phyloP scores from a whole-genome alignment of 2,797 vertebrate genomes.

The Manis pentadactyla region DNA sequence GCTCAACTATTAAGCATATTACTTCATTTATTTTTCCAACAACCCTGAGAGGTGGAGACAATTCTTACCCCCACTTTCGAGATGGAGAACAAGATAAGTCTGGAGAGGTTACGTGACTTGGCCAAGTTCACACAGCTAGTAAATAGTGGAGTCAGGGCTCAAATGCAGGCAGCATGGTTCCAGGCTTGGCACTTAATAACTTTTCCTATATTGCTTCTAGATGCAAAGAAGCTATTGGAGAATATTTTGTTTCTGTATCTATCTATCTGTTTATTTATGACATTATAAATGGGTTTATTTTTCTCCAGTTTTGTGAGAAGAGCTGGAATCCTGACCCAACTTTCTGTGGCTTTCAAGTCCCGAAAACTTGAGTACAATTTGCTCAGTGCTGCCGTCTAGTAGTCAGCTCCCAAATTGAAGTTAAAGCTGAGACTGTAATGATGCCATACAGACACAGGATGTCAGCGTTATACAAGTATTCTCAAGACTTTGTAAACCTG shows the following conservation, averaged over 20 bases:
- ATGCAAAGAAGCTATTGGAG: neutral
- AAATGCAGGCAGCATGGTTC: neutral
- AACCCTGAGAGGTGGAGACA: neutral
- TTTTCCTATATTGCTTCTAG: neutral
- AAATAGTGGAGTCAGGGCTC: neutral
- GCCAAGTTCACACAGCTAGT: neutral
- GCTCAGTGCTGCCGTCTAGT: conserved; percentile 58
- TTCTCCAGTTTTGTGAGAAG: conserved; percentile 17
- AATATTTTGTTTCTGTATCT: neutral
- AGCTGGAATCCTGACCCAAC: neutral
- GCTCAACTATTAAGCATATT: neutral
- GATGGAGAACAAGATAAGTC: neutral
- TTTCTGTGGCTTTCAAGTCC: neutral
- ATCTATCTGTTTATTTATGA: neutral
- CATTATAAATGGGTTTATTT: neutral
- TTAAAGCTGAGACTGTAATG: conserved; percentile 32
- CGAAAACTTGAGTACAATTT: neutral
- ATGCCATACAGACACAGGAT: conserved; percentile 53
- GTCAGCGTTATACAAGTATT: conserved; percentile 51
- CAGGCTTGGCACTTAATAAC: neutral
- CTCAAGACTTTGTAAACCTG: neutral
- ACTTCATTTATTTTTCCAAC: conserved; percentile 37
- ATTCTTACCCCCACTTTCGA: conserved; percentile 4
- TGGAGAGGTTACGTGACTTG: neutral
- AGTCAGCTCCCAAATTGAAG: neutral